Evolutionary conservation across 2,888 invertebrate genomes (phyloP).

Genomic region (Sussaba pulchella): DNA sequence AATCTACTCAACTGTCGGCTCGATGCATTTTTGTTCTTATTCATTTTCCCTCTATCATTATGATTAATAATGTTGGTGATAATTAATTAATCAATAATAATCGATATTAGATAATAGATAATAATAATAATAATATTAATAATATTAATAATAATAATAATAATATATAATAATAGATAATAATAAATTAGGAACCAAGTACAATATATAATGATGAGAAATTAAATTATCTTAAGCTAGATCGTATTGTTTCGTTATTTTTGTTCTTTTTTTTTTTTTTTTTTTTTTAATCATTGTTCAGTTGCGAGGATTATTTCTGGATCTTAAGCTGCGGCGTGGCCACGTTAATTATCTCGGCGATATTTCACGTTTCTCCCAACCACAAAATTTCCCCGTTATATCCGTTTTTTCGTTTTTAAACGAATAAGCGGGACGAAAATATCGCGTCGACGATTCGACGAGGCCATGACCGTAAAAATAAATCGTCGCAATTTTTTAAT

Average conservation of each 20-base stretch:
- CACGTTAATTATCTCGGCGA: conserved; percentile 42
- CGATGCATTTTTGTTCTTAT: no score
- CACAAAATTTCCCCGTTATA: neutral
- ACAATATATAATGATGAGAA: conserved; percentile 80
- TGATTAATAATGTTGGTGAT: conserved; percentile 72
- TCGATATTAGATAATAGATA: conserved; percentile 76
- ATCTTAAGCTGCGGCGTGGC: conserved; percentile 68
- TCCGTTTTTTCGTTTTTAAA: conserved; percentile 20
- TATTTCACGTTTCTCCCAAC: neutral
- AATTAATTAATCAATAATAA: conserved; percentile 76
- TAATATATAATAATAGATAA: conserved; percentile 75
- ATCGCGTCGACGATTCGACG: neutral
- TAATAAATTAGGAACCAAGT: conserved; percentile 84
- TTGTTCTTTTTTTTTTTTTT: no score
- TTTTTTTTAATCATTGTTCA: no score
- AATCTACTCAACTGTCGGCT: no score
- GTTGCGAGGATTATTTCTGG: conserved; percentile 75
- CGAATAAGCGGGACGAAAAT: neutral
- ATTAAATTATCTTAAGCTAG: conserved; percentile 76
- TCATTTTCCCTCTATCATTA: conserved; percentile 68
- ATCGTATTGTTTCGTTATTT: conserved; percentile 55
- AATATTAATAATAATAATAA: conserved; percentile 54
- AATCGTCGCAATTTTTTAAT: conserved; percentile 19
- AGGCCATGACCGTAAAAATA: conserved; percentile 35
- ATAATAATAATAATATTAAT: conserved; percentile 66